phyloP scores from a whole-genome alignment of 2,888 invertebrate genomes.

The Caenorhabditis sp. region DNA sequence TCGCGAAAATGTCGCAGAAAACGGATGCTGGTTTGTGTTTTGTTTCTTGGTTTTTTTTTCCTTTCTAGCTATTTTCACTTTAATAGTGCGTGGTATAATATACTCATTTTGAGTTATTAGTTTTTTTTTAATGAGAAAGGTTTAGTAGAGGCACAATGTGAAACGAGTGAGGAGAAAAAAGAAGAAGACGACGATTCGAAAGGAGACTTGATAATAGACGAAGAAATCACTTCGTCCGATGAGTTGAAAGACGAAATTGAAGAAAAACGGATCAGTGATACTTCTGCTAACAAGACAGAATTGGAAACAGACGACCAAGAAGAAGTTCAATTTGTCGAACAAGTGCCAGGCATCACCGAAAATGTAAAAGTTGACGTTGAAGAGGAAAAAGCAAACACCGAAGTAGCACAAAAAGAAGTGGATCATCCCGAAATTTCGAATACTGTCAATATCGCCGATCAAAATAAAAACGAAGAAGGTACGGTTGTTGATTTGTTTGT shows the following conservation, averaged over 20 bases:
- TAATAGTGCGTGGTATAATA: not conserved
- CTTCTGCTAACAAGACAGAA: not conserved
- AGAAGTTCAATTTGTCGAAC: not conserved
- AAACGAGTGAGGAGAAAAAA: conserved; percentile 7
- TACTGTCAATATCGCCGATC: too few relatives aligned
- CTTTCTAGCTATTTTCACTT: not conserved
- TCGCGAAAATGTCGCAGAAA: not conserved
- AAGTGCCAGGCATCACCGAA: not conserved
- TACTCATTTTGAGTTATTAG: not conserved
- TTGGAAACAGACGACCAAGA: not conserved
- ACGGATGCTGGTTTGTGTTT: not conserved
- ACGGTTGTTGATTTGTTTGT: too few relatives aligned
- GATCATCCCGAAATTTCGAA: too few relatives aligned
- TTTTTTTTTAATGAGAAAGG: not conserved
- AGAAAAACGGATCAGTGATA: not conserved
- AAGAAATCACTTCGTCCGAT: not conserved
- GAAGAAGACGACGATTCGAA: conserved; percentile 1
- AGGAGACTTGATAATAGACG: not conserved
- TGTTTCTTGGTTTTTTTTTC: not conserved
- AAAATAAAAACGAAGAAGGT: too few relatives aligned
- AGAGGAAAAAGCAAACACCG: not conserved
- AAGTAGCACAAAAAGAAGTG: not conserved
- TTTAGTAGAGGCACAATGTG: conserved; percentile 14
- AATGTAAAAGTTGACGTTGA: not conserved
- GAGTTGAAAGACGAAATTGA: not conserved